Percentiles rank a stretch among this genome's conserved stretches.
phyloP scores from a whole-genome alignment of 2,888 invertebrate species.

The Standfussiana lucernea region DNA sequence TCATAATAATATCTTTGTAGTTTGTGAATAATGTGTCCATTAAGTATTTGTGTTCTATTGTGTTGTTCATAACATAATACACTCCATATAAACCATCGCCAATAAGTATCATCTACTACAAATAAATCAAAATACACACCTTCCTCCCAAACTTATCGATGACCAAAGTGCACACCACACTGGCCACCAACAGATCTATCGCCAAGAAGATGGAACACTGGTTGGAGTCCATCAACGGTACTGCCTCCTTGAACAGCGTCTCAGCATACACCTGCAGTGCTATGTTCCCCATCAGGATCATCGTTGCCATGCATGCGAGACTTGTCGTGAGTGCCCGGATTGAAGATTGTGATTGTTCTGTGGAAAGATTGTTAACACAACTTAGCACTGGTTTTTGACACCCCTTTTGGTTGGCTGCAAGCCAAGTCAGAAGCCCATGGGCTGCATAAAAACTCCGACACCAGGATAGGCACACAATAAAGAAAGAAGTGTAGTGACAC shows the following conservation, averaged over 20 bases:
- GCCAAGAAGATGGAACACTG: constrained; percentile 79
- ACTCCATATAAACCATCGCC: not conserved
- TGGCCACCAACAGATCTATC: constrained; percentile 74
- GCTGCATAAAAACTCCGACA: too few species aligned
- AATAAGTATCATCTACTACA: not conserved
- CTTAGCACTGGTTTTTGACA: not conserved
- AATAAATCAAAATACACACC: constrained; percentile 64
- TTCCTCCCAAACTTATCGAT: constrained; percentile 82
- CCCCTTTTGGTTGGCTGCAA: not conserved
- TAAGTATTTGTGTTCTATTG: too few species aligned
- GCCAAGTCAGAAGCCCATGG: too few species aligned
- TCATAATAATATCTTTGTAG: too few species aligned
- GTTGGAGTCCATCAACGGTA: constrained; percentile 80
- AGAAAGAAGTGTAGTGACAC: too few species aligned
- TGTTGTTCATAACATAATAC: not conserved
- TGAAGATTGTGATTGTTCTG: constrained; percentile 79
- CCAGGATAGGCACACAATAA: too few species aligned
- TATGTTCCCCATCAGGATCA: constrained; percentile 81
- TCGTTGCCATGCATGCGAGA: constrained; percentile 74
- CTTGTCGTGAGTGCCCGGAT: constrained; percentile 76
- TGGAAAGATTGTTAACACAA: not conserved
- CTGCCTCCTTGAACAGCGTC: constrained; percentile 80
- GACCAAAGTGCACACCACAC: constrained; percentile 74
- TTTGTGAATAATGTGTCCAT: too few species aligned
- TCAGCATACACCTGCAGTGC: constrained; percentile 84